Percentiles rank a stretch among this genome's conserved stretches.
Conservation (phyloP, 2,888 invertebrate genomes). For the Folsomia manolachei region DNA sequence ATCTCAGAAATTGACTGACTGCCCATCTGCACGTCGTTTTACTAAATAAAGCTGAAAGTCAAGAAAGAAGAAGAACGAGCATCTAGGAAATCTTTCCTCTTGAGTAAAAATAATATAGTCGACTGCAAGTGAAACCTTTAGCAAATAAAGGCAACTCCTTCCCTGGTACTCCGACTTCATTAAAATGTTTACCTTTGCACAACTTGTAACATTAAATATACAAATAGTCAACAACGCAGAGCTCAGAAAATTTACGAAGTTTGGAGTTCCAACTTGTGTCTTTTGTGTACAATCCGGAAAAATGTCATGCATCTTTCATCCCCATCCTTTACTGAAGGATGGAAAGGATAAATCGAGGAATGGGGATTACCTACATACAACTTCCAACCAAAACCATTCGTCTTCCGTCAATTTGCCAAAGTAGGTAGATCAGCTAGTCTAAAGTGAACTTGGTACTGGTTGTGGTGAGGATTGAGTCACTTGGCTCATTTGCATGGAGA, state of each 20-base stretch:
- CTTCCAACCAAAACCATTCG: background rate
- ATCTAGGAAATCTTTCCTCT: too few species aligned
- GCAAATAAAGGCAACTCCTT: background rate
- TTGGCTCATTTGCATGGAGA: background rate
- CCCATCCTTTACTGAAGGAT: background rate
- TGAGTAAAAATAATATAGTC: background rate
- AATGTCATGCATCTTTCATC: background rate
- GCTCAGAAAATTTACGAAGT: background rate
- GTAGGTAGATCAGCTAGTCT: background rate
- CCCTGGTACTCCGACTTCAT: conserved; percentile 11
- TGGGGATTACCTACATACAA: background rate
- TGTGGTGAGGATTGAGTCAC: background rate
- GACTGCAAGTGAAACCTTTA: background rate
- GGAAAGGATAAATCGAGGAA: background rate
- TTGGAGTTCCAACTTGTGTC: background rate
- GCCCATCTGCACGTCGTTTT: too few species aligned
- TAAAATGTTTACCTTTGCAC: conserved; percentile 16
- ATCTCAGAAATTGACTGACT: too few species aligned
- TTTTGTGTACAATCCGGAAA: background rate
- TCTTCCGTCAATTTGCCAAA: background rate
- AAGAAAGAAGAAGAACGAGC: too few species aligned
- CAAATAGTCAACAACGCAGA: conserved; percentile 17
- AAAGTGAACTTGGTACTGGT: background rate
- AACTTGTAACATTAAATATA: conserved; percentile 15
- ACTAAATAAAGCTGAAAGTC: too few species aligned